Conservation (phyloP, 2,797 vertebrate species). For the Anguilla obscura region DNA sequence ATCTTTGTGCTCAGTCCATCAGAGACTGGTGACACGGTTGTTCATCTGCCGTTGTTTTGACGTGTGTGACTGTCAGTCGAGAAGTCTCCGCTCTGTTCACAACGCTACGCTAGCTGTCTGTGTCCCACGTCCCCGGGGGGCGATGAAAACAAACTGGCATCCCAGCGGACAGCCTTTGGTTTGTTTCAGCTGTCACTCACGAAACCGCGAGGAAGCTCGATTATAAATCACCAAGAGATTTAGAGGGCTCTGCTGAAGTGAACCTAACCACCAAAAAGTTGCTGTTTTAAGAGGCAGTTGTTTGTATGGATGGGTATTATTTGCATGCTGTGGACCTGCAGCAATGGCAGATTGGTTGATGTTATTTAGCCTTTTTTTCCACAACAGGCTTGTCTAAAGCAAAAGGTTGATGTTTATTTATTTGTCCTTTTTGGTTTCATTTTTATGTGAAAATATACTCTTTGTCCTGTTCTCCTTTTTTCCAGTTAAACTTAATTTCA, state of each 20-base stretch:
- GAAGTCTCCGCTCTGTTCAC: background rate
- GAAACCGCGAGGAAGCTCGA: background rate
- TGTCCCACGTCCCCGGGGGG: background rate
- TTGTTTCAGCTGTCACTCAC: background rate
- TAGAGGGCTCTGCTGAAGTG: background rate
- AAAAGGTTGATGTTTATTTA: background rate
- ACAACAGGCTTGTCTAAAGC: background rate
- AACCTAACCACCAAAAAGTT: background rate
- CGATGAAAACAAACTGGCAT: background rate
- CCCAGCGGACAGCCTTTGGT: background rate
- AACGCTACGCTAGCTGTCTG: background rate
- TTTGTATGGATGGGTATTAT: background rate
- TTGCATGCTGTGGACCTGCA: background rate
- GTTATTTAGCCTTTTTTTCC: background rate
- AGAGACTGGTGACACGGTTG: background rate
- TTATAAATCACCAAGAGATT: background rate
- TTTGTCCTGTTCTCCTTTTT: background rate
- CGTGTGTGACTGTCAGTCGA: constrained; percentile 19
- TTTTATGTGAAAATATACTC: background rate
- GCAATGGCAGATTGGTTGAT: background rate
- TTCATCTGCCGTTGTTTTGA: background rate
- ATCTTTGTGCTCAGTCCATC: background rate
- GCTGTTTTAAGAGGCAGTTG: background rate
- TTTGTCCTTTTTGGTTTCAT: background rate
- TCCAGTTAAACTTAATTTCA: background rate